Conservation (phyloP, 2,113 vertebrate species). For the Ploceus nigricollis region DNA sequence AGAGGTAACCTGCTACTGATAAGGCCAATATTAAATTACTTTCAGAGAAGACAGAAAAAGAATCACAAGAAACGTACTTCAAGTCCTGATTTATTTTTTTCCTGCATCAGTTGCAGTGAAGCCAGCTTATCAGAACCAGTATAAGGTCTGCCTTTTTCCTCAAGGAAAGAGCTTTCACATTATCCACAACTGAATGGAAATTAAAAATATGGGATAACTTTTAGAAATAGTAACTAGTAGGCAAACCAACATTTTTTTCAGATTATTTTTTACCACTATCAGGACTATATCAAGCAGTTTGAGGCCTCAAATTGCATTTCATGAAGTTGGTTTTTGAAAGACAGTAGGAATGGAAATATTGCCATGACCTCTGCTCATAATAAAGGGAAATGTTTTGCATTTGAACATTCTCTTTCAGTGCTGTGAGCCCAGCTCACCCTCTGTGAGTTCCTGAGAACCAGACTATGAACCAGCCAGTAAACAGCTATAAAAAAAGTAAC, state of each 20-base stretch:
- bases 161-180: background rate
- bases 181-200: background rate
- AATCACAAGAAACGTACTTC: background rate
- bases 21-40: background rate
- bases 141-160: background rate
- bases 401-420: background rate
- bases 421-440: background rate
- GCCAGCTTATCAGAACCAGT: background rate
- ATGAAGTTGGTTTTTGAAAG: background rate
- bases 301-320: background rate
- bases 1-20: background rate
- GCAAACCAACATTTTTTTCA: background rate
- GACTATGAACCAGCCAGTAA: background rate
- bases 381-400: slow-evolving; percentile 12
- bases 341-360: slow-evolving; percentile 4
- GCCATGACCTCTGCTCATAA: background rate
- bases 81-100: background rate
- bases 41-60: background rate
- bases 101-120: background rate
- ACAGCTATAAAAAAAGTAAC: background rate
- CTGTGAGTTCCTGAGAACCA: background rate
- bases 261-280: background rate
- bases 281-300: background rate
- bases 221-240: background rate
- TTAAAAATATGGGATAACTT: background rate